Evolutionary conservation across 2,797 vertebrate species (phyloP), one percentile per base, ranked within the genome.

Genomic region (Triplophysa yarkandensis): DNA sequence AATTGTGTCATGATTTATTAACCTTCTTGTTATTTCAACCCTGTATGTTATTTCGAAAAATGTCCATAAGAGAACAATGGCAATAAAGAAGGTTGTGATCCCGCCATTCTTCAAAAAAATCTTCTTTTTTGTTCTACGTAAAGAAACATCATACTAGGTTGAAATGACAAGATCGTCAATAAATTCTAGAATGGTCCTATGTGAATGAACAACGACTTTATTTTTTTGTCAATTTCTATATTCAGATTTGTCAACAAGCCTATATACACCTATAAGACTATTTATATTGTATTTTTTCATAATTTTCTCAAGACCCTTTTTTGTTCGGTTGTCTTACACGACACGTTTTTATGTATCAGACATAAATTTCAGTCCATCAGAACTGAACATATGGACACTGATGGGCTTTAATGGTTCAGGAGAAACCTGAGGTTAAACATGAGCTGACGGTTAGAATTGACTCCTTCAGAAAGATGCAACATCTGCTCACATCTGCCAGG

Each of bases 381-480:
- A 57, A 62, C 17, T 21, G 66, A 82, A 80, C 83, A 83, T 81
- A 77, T 85, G 79, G 61, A 76, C 71, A 60, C 68, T 83, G 80
- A 83, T 83, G 74, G 76, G 77, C 83, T 81, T 74, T 84, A 80
- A 82, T 81, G 77, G 75, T 80, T 81, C 80, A 73, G 81, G 78
- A 80, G 82, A 78, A 81, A 83, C 80, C 81, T 80, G 76, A 80
- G 81, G 83, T 86, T 83, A 78, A 80, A 82, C 77, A 75, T 78
- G 82, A 79, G 83, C 79, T 74, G 78, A 68, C 64, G 54, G 80
- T 79, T 75, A 72, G 75, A 79, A 83, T 77, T 77, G 80, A 68
- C 82, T 83, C 83, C 76, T 80, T 85, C 85, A 84, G 76, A 79
- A 4, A 43, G 41, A 43, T 60, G 50, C 57, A 76, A 85, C 83